Evolutionary conservation across 2,888 invertebrate genomes (phyloP).

Genomic region (Caenorhabditis sp.): DNA sequence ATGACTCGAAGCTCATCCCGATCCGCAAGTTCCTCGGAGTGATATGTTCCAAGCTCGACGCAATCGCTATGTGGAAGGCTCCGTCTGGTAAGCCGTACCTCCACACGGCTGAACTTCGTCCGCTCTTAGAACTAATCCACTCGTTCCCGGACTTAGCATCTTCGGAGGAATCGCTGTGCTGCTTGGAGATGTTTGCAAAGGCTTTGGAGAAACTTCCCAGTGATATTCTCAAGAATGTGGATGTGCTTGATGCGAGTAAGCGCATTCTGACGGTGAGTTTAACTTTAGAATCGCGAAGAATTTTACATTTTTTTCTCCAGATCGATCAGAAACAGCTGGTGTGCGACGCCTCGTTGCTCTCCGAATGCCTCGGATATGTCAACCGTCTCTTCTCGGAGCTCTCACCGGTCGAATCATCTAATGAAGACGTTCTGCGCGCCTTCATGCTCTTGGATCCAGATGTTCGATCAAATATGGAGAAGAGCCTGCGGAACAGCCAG

Average conservation of each 20-base stretch:
- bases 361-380: slow-evolving; percentile 30
- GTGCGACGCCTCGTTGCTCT: slow-evolving; percentile 22
- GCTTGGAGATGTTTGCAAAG: slow-evolving; percentile 4
- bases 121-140: slow-evolving; percentile 26
- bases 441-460: slow-evolving; percentile 31
- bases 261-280: slow-evolving; percentile 19
- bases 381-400: slow-evolving; percentile 25
- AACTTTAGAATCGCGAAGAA: too few relatives aligned
- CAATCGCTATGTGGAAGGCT: slow-evolving; percentile 12
- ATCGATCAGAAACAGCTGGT: slow-evolving; percentile 13
- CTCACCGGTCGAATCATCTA: too few relatives aligned
- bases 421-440: slow-evolving; percentile 15
- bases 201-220: slow-evolving; percentile 5
- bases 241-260: slow-evolving; percentile 7
- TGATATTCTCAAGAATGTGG: slow-evolving; percentile 25
- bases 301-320: slow-evolving; percentile 28
- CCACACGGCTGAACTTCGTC: background rate
- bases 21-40: slow-evolving; percentile 28
- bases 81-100: slow-evolving; percentile 15
- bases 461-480: background rate
- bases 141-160: slow-evolving; percentile 30
- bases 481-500: background rate
- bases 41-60: slow-evolving; percentile 11
- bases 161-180: slow-evolving; percentile 33
- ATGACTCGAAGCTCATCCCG: background rate